phyloP scores from a whole-genome alignment of 2,888 invertebrate genomes.

The Augochlorella aurata region DNA sequence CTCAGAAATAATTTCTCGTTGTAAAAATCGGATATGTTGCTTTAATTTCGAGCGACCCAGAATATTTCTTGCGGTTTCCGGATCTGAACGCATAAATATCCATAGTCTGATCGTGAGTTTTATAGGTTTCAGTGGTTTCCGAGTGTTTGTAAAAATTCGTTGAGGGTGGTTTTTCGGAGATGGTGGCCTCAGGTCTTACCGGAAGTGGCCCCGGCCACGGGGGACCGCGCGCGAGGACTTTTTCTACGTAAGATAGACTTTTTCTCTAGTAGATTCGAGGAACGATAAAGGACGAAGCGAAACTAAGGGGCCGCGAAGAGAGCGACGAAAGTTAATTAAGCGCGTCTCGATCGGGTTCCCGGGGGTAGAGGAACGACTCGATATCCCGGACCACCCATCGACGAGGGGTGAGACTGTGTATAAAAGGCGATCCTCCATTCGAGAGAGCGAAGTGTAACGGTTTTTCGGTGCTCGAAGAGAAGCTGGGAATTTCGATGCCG shows the following conservation, averaged over 20 bases:
- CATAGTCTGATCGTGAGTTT: too few species aligned
- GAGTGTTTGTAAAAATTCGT: neutral
- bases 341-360: constrained; percentile 45
- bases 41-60: too few species aligned
- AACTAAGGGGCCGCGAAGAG: neutral
- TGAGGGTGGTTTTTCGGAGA: neutral
- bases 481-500: neutral
- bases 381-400: constrained; percentile 60
- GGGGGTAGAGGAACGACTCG: constrained; percentile 29
- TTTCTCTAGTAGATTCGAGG: constrained; percentile 60
- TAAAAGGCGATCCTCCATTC: neutral
- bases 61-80: too few species aligned
- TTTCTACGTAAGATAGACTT: constrained; percentile 75
- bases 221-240: constrained; percentile 70
- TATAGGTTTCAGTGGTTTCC: neutral
- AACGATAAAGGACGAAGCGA: neutral
- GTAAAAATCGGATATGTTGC: too few species aligned
- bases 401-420: constrained; percentile 1
- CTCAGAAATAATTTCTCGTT: too few species aligned
- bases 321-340: constrained; percentile 8
- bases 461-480: neutral
- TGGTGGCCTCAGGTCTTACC: constrained; percentile 6
- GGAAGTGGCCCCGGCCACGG: constrained; percentile 19
- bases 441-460: too few species aligned
- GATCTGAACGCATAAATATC: too few species aligned